Base-by-base conservation (phyloP, 2,797 vertebrate genomes). In the Eulemur mongoz region DNA sequence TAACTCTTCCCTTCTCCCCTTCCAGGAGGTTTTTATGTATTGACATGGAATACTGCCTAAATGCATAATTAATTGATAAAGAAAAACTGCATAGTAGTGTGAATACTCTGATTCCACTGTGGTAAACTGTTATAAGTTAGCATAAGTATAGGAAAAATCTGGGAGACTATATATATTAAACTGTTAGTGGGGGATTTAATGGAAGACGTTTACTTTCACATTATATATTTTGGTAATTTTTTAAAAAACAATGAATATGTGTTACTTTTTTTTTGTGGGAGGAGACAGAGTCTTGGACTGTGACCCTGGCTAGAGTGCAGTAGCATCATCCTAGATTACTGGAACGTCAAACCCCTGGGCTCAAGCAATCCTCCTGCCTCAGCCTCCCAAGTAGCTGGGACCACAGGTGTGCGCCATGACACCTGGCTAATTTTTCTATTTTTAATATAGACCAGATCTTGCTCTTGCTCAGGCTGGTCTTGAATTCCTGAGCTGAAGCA, bases 141-240 rank as follows among this genome's bases (percentile, higher is more conserved):
- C 25, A 5, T 52, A 43, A 78, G 30, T 80, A 50, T 81, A 25
- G 72, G 43, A 75, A 72, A 88, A 84, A 84, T 73, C 83, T 50
- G 52, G 27, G 81, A 54, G 2, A 40, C 69, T 86, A 17, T 38
- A 45, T 78, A 45, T 70, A 45, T 84, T 84, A 72, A 91, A 72
- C 20, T 65, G 5, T 82, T 84, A 75, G 25, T 73, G n/a, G 13
- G 30, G 4, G 17, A 59, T 86, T 43, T 83, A 69, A 12, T 61
- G 59, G 35, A 17, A 86, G 43, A 76, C 63, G 81, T 86, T 95
- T 52, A 63, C 5, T 4, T 92, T 81, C 50, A 63, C 9, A 50
- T 25, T 70, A 48, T 38, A 14, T 95, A 65, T 84, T 93, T 88
- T 91, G 45, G 20, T 83, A 80, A 59, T 80, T 61, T 96, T 89